Conservation (phyloP, 2,113 vertebrate species). For the Bagarius yarrelli region DNA sequence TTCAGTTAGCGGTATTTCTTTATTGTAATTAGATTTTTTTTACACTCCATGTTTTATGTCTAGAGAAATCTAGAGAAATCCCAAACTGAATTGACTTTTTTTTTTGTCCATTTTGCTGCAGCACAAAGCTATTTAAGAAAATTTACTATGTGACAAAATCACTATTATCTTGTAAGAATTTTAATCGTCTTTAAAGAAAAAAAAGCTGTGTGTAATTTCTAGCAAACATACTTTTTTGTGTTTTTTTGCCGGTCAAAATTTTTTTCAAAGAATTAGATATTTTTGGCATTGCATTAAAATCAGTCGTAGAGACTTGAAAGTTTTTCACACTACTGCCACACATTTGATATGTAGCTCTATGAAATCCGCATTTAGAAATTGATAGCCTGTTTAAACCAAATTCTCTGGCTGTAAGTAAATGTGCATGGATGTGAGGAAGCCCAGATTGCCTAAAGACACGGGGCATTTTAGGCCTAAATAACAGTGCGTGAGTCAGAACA, state of each 20-base stretch:
- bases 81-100: too few relatives aligned
- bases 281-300: too few relatives aligned
- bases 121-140: not conserved
- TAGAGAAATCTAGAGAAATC: too few relatives aligned
- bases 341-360: not conserved
- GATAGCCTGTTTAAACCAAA: not conserved
- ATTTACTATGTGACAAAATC: not conserved
- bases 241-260: too few relatives aligned
- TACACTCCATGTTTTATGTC: too few relatives aligned
- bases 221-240: too few relatives aligned
- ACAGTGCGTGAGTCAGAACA: slow-evolving; percentile 63
- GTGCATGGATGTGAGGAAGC: slow-evolving; percentile 37
- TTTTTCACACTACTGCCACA: not conserved
- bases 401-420: slow-evolving; percentile 9
- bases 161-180: not conserved
- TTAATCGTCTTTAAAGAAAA: not conserved
- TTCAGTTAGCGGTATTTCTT: not conserved
- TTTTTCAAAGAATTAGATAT: too few relatives aligned
- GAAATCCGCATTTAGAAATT: not conserved
- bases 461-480: slow-evolving; percentile 48
- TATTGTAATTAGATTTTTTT: not conserved
- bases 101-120: not conserved
- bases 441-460: slow-evolving; percentile 16
- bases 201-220: too few relatives aligned
- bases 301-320: too few relatives aligned